Evolutionary conservation across 2,888 invertebrate species (phyloP).

Genomic region (Anthophora plumipes): DNA sequence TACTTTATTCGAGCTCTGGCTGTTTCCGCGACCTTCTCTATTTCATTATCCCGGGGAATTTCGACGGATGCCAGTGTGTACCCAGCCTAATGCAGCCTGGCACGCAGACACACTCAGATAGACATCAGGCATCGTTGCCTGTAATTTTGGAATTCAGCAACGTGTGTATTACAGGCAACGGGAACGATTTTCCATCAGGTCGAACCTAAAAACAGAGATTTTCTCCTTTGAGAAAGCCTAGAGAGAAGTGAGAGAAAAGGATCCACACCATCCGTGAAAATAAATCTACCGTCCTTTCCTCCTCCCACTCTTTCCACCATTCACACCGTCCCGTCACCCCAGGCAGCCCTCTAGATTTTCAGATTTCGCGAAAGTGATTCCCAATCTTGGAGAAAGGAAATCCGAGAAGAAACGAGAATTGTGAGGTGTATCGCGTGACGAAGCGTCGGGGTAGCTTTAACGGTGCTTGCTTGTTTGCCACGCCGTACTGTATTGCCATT

Average conservation of each 20-base stretch:
- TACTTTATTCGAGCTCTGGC: slow-evolving; percentile 75
- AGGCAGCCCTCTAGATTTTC: slow-evolving; percentile 27
- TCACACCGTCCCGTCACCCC: slow-evolving; percentile 43
- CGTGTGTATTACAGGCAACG: not conserved
- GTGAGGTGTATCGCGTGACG: slow-evolving; percentile 28
- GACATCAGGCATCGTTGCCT: slow-evolving; percentile 20
- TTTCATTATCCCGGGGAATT: slow-evolving; percentile 73
- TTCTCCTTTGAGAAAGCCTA: slow-evolving; percentile 39
- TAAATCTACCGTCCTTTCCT: slow-evolving; percentile 54
- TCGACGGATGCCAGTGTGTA: slow-evolving; percentile 67
- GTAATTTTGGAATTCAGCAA: slow-evolving; percentile 44
- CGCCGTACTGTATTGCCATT: too few species aligned
- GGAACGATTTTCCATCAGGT: slow-evolving; percentile 51
- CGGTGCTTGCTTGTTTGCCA: too few species aligned
- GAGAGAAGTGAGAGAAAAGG: slow-evolving; percentile 21
- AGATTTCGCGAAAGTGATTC: slow-evolving; percentile 60
- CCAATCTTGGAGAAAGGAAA: slow-evolving; percentile 46
- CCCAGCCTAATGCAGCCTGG: slow-evolving; percentile 65
- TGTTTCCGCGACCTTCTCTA: slow-evolving; percentile 63
- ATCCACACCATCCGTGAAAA: slow-evolving; percentile 42
- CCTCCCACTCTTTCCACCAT: too few species aligned
- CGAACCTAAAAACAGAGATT: slow-evolving; percentile 33
- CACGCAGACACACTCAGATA: slow-evolving; percentile 42
- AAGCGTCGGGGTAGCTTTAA: not conserved
- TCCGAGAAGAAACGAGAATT: slow-evolving; percentile 1